Conservation (phyloP, 2,113 vertebrate genomes). For the Saimiri boliviensis region DNA sequence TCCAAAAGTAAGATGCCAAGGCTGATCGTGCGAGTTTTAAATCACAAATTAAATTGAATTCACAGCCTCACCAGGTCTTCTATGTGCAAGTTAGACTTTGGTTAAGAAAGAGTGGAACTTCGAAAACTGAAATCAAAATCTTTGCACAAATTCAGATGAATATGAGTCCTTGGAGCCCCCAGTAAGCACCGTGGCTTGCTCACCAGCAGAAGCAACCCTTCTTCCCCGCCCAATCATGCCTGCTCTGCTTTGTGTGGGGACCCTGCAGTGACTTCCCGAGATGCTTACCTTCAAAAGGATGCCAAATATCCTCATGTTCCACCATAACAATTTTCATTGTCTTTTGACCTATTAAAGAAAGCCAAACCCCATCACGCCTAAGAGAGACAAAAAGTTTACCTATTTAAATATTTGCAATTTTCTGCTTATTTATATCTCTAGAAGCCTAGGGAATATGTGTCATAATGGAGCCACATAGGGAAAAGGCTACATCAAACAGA, state of each 20-base stretch:
- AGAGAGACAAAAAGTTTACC: not conserved
- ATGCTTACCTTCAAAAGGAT: not conserved
- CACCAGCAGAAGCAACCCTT: not conserved
- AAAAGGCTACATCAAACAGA: not conserved
- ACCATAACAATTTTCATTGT: not conserved
- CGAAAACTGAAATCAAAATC: not conserved
- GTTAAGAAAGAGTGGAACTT: not conserved
- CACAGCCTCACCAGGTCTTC: not conserved
- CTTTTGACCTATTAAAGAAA: not conserved
- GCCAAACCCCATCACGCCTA: not conserved
- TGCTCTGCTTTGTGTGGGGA: not conserved
- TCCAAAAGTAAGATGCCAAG: slow-evolving; percentile 22
- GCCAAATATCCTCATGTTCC: not conserved
- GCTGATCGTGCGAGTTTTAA: not conserved
- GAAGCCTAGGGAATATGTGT: not conserved
- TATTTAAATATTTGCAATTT: not conserved
- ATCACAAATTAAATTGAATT: not conserved
- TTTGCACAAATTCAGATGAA: not conserved
- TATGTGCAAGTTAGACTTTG: not conserved
- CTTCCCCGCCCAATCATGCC: not conserved
- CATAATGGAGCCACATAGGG: not conserved
- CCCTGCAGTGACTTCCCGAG: not conserved
- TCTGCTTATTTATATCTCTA: not conserved
- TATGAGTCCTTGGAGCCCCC: not conserved
- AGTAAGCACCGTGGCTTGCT: not conserved